These are phyloP conservation scores for Colletes gigas DNA, from an alignment of 1,140 invertebrate species.

Conservation along the genomic window DNA sequence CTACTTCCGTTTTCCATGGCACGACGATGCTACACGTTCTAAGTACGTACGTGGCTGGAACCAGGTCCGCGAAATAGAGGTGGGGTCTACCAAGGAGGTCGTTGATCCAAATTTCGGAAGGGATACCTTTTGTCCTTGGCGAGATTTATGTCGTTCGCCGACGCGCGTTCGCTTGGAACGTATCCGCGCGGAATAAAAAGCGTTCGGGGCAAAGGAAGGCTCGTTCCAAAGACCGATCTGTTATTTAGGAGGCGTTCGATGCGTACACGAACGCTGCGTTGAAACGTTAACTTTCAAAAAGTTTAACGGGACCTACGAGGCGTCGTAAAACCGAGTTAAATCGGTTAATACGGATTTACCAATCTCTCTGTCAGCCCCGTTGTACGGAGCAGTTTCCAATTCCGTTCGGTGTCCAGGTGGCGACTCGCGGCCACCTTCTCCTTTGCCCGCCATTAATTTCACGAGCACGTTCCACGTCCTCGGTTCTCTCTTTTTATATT, in stretches of 20 bases:
- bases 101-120: slow-evolving; percentile 26
- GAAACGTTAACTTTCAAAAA: too few relatives aligned
- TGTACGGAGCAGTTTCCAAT: too few relatives aligned
- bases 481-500: slow-evolving; percentile 25
- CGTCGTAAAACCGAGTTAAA: neutral
- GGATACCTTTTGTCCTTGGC: neutral
- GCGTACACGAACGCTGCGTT: too few relatives aligned
- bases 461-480: slow-evolving; percentile 23
- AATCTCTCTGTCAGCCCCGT: neutral
- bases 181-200: too few relatives aligned
- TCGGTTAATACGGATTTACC: slow-evolving; percentile 12
- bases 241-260: too few relatives aligned
- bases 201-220: too few relatives aligned
- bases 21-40: too few relatives aligned
- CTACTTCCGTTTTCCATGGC: slow-evolving; percentile 27
- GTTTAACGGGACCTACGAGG: too few relatives aligned
- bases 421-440: neutral
- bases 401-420: neutral
- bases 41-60: neutral
- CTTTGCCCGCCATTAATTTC: slow-evolving; percentile 34
- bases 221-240: too few relatives aligned
- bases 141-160: too few relatives aligned
- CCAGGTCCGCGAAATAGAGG: neutral
- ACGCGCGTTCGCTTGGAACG: too few relatives aligned
- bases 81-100: too few relatives aligned